Evolutionary conservation across 2,113 vertebrate genomes (phyloP).

Genomic region (Nannospalax galili): DNA sequence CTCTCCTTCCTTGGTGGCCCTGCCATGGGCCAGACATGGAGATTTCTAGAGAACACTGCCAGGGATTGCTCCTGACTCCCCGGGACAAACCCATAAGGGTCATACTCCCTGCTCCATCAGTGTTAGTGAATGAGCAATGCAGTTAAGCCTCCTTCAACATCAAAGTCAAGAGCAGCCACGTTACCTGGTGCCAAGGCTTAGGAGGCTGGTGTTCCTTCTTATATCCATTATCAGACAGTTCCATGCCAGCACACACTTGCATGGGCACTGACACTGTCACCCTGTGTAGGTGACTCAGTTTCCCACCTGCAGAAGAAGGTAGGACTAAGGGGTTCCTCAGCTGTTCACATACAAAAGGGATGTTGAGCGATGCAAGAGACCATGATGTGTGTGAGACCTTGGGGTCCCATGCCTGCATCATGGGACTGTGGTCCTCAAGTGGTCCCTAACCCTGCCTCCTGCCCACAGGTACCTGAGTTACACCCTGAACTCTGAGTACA

Average conservation of each 20-base stretch:
- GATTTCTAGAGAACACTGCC: not conserved
- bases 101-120: not conserved
- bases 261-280: not conserved
- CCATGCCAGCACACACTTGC: not conserved
- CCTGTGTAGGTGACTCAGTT: not conserved
- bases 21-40: not conserved
- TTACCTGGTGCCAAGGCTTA: not conserved
- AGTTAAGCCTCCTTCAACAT: not conserved
- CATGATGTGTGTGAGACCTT: not conserved
- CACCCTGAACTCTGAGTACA: slow-evolving; percentile 85
- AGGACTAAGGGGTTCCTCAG: not conserved
- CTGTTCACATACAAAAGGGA: not conserved
- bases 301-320: not conserved
- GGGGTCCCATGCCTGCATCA: not conserved
- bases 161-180: not conserved
- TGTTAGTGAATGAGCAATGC: not conserved
- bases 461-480: slow-evolving; percentile 89
- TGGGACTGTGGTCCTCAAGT: not conserved
- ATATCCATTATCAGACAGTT: not conserved
- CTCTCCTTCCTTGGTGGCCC: not conserved
- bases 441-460: too few relatives aligned
- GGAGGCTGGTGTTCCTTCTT: accelerated
- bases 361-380: not conserved
- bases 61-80: not conserved
- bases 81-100: not conserved